These are phyloP conservation scores for Bombus waltoni DNA, from an alignment of 1,140 invertebrate genomes.

Conservation along the genomic window DNA sequence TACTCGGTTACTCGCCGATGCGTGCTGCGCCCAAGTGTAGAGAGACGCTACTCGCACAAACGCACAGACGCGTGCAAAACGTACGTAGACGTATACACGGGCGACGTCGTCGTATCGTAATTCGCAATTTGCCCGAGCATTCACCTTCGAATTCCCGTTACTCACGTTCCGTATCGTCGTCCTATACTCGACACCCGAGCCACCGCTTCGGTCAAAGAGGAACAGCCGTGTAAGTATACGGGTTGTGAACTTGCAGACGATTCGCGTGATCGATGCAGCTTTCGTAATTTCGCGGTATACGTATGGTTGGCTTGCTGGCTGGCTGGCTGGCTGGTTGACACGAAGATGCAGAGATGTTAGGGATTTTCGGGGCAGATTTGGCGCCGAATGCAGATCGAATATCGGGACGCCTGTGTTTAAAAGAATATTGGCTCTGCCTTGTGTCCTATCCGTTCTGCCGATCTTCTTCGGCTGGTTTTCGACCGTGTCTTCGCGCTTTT, in stretches of 20 bases:
- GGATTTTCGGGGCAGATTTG: no score
- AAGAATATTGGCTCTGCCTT: no score
- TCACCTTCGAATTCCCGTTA: conserved; percentile 72
- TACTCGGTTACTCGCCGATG: conserved; percentile 62
- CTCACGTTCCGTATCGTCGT: conserved; percentile 66
- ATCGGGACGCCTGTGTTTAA: no score
- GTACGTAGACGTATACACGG: conserved; percentile 15
- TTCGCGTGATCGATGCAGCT: background rate
- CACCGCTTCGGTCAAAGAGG: conserved; percentile 21
- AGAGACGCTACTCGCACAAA: background rate
- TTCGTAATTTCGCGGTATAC: background rate
- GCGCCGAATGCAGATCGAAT: no score
- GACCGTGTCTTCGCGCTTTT: no score
- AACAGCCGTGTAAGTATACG: background rate
- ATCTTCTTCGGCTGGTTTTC: no score
- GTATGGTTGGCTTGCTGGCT: no score
- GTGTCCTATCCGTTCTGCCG: no score
- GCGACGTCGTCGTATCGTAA: conserved; percentile 62
- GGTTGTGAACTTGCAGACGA: background rate
- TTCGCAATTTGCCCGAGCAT: conserved; percentile 70
- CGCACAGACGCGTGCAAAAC: background rate
- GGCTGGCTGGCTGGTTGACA: background rate
- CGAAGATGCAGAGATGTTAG: no score
- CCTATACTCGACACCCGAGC: conserved; percentile 46
- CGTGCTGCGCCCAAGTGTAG: conserved; percentile 41